Evolutionary conservation across 2,113 vertebrate species (phyloP), one percentile per base, ranked within the genome.

Genomic region (Catagonus wagneri): DNA sequence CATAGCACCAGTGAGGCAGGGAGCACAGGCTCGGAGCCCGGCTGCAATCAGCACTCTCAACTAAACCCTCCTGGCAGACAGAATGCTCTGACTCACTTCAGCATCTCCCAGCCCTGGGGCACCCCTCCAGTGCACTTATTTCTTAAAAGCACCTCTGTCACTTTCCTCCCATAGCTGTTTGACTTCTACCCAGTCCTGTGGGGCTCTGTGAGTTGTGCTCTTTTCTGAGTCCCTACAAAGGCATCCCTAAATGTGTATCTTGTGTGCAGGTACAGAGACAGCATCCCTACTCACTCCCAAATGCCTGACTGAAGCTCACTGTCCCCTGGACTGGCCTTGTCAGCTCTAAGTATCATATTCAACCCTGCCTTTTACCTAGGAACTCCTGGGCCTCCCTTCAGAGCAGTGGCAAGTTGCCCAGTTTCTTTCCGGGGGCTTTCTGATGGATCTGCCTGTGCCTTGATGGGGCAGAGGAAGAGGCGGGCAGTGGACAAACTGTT

Each of bases 111-210:
- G 7, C 29, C 54, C 36, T 71, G 71, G 19, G 19, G 76, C 34
- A 44, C 16, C n/a, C 16, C n/a, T n/a, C 10, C 65, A n/a, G 66
- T 13, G 23, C 23, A n/a, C 65, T 90, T 87, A 71, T 29, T 61
- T 71, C 32, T 93, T 76, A 72, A 85, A 90, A 94, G 65, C 29
- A 36, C 84, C 79, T 74, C 80, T 71, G 32, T 52, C 63, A 13
- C 22, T 32, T 17, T 3, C 25, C 13, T 32, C 17, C 65, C 7
- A 1, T 1, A 78, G 44, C 63, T 90, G 7, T 50, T 20, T 63
- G 66, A 39, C 50, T 66, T 78, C 66, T 56, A 19, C 68, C 20
- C 36, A 34, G 27, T 61, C 88, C 91, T 32, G 0, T 8, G 13
- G 34, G 32, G 66, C 76, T 90, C 79, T 56, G 1, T 34, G 32